Evolutionary conservation across 2,113 vertebrate species (phyloP), one percentile per base, ranked within the genome.

Genomic region (Solenodon paradoxus): DNA sequence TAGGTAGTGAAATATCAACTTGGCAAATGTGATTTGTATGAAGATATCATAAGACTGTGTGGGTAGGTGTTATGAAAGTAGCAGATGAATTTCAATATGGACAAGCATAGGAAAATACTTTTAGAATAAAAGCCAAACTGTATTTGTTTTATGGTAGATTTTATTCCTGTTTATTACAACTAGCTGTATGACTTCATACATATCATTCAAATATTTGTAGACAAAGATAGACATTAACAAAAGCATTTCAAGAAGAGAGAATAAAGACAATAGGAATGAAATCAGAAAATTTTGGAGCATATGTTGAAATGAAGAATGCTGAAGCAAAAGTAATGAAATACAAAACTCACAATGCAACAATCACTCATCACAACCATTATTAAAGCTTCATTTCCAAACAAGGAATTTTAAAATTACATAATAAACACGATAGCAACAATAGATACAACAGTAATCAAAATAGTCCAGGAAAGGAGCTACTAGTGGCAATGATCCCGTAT

Each of bases 71-170:
- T 66, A 83, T 57, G 40, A 89, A 92, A 77, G 77, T 83, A 57
- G 20, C 22, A 84, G 75, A 63, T 90, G 16, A 69, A 93, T 51
- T 91, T 95, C 59, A 81, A 81, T 72, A 77, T 72, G 30, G 71
- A 59, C 11, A 93, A 61, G 63, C 57, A 53, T 51, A 83, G 91
- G 28, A 17, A 81, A 53, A 64, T 51, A 2, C 9, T 80, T 95
- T 90, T 84, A 90, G 13, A 93, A 71, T 75, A 85, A 81, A 85
- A 75, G 71, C 32, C 11, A 77, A 74, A 84, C 5, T 75, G 32
- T 53, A 26, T 9, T 80, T 88, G 68, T 49, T 80, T 32, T 66
- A 19, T 26, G 7, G 24, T 35, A 85, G 12, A n/a, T 61, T 92
- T 69, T 71, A 88, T 32, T 92, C 32, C 7, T 77, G 9, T 61